Conservation (phyloP, 2,888 invertebrate species). For the Mesorhabditis spiculigera region DNA sequence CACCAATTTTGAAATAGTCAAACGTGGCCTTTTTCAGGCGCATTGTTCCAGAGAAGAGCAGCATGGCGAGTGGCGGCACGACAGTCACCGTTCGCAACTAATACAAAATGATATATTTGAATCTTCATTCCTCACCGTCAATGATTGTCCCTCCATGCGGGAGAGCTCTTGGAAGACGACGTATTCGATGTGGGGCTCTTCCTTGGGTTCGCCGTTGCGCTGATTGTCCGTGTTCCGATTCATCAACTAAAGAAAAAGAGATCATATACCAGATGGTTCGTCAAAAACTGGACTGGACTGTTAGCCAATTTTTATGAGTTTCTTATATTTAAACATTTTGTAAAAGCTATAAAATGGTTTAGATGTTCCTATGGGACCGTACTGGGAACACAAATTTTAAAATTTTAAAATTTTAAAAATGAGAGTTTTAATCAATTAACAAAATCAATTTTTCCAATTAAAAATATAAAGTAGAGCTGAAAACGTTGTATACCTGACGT, state of each 20-base stretch:
- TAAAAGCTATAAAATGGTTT: no score
- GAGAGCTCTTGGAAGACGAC: conserved; percentile 50
- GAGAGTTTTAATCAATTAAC: not conserved
- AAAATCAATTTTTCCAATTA: no score
- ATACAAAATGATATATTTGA: conserved; percentile 59
- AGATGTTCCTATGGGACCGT: no score
- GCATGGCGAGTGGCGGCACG: conserved; percentile 77
- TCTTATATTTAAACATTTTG: no score
- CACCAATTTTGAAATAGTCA: conserved; percentile 37
- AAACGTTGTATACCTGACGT: conserved; percentile 27
- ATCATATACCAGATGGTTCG: no score
- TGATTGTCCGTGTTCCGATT: not conserved
- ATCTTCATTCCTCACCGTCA: conserved; percentile 31
- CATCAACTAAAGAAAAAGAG: not conserved
- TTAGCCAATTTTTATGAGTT: no score
- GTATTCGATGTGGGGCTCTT: conserved; percentile 43
- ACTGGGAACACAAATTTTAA: no score
- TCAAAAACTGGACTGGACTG: no score
- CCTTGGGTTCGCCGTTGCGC: conserved; percentile 5
- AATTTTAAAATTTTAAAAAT: not conserved
- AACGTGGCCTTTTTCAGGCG: conserved; percentile 26
- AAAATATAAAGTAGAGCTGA: no score
- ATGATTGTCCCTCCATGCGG: conserved; percentile 38
- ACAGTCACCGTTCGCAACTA: conserved; percentile 77
- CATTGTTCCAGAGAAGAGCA: conserved; percentile 73